Conservation (phyloP, 2,113 vertebrate genomes). For the Bubo blakistoni region DNA sequence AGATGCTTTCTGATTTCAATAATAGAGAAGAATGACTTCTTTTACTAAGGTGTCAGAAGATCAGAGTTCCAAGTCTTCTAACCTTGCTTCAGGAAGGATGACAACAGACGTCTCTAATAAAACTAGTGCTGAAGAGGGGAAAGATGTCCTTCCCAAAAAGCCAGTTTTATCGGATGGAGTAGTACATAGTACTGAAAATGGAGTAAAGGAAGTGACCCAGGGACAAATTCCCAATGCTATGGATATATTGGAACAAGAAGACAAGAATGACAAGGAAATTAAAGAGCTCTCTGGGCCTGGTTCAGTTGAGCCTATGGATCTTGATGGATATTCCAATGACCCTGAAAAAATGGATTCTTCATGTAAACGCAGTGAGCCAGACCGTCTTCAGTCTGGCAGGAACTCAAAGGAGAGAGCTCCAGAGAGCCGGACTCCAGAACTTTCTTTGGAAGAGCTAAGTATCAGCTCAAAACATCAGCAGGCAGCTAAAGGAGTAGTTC, state of each 20-base stretch:
- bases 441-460: slow-evolving; percentile 94
- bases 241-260: slow-evolving; percentile 70
- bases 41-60: slow-evolving; percentile 67
- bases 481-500: slow-evolving; percentile 29
- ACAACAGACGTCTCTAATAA: slow-evolving; percentile 86
- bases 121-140: slow-evolving; percentile 83
- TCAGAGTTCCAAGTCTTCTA: slow-evolving; percentile 45
- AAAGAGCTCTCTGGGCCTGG: slow-evolving; percentile 68
- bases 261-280: slow-evolving; percentile 63
- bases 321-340: slow-evolving; percentile 74
- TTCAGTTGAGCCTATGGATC: slow-evolving; percentile 87
- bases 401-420: slow-evolving; percentile 71
- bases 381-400: slow-evolving; percentile 30
- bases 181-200: slow-evolving; percentile 66
- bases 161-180: slow-evolving; percentile 74
- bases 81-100: slow-evolving; percentile 74
- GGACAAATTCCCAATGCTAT: slow-evolving; percentile 62
- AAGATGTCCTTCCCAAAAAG: slow-evolving; percentile 82
- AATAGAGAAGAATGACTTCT: neutral
- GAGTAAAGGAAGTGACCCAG: slow-evolving; percentile 69
- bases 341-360: slow-evolving; percentile 61
- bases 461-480: slow-evolving; percentile 85
- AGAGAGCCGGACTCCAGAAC: slow-evolving; percentile 82
- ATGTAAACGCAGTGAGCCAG: slow-evolving; percentile 35
- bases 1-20: neutral